Conservation (phyloP, 92 coral and sea anemone genomes). For the Bergia sp. region DNA sequence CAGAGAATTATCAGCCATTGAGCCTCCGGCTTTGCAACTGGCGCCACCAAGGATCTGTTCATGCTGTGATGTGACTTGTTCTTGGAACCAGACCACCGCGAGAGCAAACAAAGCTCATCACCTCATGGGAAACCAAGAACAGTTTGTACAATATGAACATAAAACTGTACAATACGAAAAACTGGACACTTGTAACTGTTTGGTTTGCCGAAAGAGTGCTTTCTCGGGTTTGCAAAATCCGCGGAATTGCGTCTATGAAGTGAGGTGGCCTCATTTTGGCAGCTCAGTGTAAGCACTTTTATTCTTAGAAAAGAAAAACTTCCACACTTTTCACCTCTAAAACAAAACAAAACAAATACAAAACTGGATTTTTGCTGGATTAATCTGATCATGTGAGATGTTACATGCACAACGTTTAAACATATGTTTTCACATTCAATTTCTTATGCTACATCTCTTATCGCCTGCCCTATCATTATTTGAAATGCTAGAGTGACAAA, state of each 20-base stretch:
- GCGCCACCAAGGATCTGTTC: slow-evolving; percentile 27
- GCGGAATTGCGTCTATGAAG: slow-evolving; percentile 10
- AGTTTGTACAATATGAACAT: not conserved
- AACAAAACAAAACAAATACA: not conserved
- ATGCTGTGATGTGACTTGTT: slow-evolving; percentile 23
- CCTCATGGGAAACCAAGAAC: not conserved
- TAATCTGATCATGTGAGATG: not conserved
- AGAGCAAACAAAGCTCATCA: not conserved
- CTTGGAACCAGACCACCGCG: not conserved
- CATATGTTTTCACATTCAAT: not conserved
- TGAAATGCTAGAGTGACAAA: not conserved
- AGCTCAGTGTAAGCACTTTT: not conserved
- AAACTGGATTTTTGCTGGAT: not conserved
- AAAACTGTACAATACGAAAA: slow-evolving; percentile 20
- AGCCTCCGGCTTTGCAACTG: not conserved
- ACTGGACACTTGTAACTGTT: not conserved
- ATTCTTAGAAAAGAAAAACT: not conserved
- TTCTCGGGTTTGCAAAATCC: slow-evolving; percentile 31
- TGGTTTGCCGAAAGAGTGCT: slow-evolving; percentile 39
- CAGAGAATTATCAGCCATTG: not conserved
- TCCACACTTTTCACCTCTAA: not conserved
- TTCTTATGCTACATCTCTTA: not conserved
- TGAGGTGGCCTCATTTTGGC: slow-evolving; percentile 10
- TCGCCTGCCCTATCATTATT: not conserved
- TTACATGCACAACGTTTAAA: not conserved